phyloP scores from a whole-genome alignment of 2,113 vertebrate species.

The Balaeniceps rex region DNA sequence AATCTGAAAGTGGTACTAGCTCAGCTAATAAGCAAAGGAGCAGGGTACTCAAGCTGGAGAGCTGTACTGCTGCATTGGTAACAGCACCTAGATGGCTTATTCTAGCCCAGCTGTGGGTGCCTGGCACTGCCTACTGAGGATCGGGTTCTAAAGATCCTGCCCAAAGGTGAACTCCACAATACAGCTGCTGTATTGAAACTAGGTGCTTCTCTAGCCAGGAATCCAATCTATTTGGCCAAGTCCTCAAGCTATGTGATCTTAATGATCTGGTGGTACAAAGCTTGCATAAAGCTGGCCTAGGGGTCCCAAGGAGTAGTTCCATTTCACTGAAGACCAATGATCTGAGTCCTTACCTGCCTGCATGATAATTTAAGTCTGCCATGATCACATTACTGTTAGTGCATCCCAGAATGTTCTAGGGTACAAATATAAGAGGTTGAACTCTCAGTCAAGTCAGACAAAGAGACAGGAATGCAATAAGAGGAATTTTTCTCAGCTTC shows the following conservation, averaged over 20 bases:
- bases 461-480: neutral
- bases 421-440: neutral
- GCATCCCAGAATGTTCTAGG: neutral
- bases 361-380: neutral
- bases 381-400: neutral
- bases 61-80: neutral
- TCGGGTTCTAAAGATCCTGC: neutral
- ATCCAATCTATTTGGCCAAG: neutral
- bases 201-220: neutral
- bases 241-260: neutral
- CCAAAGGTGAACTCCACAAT: neutral
- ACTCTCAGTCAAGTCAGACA: neutral
- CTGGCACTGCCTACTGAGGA: neutral
- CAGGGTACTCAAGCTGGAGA: neutral
- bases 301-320: neutral
- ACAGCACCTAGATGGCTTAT: neutral
- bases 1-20: neutral
- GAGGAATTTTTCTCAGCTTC: neutral
- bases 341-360: neutral
- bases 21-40: neutral
- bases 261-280: neutral
- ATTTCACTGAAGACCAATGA: neutral
- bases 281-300: neutral
- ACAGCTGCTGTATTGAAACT: neutral
- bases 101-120: neutral